A percentile compares a stretch with the other conserved stretches of the same genome.
Evolutionary conservation across 1,140 invertebrate genomes (phyloP).

Genomic region (Cheumatopsyche charites): DNA sequence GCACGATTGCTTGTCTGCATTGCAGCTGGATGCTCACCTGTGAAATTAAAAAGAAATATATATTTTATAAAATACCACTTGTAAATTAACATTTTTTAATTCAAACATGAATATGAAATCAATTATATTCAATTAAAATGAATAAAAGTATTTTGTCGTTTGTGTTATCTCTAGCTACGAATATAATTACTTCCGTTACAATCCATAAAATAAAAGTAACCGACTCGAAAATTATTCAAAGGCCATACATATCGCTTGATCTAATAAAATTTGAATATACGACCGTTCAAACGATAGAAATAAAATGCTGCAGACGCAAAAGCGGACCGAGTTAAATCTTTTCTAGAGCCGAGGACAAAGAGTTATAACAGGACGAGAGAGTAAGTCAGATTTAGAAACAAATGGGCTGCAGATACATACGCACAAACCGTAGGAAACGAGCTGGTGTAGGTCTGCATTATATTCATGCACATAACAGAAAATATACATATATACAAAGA

Average conservation of each 20-base stretch:
- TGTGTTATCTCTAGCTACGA: no score
- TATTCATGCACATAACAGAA: not conserved
- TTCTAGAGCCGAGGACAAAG: not conserved
- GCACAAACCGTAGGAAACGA: not conserved
- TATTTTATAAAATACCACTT: not conserved
- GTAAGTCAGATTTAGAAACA: conserved; percentile 3
- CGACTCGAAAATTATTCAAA: no score
- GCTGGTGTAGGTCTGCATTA: not conserved
- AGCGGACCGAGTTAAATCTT: no score
- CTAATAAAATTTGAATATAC: no score
- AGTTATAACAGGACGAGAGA: conserved; percentile 1
- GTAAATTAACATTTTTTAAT: not conserved
- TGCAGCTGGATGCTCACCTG: conserved; percentile 77
- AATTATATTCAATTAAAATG: no score
- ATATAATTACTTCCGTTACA: no score
- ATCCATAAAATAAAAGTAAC: no score
- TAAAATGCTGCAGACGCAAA: not conserved
- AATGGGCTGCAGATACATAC: conserved; percentile 1
- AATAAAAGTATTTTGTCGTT: no score
- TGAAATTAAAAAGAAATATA: conserved; percentile 45
- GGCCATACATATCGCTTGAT: no score
- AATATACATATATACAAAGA: not conserved
- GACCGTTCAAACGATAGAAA: no score
- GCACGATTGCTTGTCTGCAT: conserved; percentile 73
- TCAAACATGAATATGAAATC: no score